Percentiles rank a stretch among this genome's conserved stretches.
Conservation (phyloP, 1,140 invertebrate genomes). For the Caenorhabditis inopinata region DNA sequence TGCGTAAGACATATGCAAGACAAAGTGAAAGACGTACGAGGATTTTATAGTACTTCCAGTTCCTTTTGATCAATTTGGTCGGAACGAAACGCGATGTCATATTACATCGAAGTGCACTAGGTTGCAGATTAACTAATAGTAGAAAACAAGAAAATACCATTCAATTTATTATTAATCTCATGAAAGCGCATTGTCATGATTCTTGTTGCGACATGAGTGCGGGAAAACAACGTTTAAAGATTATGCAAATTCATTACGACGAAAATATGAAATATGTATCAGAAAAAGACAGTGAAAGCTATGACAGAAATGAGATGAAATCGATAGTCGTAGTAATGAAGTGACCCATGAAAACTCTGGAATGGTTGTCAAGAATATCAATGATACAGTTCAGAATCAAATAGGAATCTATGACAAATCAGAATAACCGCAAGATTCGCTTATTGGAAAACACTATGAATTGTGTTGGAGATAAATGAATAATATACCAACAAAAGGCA, state of each 20-base stretch:
- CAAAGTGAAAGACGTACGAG: too few species aligned
- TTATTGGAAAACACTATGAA: not conserved
- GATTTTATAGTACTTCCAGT: too few species aligned
- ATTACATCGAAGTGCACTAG: too few species aligned
- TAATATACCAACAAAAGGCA: not conserved
- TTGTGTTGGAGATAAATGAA: not conserved
- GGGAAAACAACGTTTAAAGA: slow-evolving; percentile 1
- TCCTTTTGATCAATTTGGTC: too few species aligned
- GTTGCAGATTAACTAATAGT: not conserved
- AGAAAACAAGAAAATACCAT: not conserved
- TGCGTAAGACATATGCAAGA: too few species aligned
- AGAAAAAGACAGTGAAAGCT: not conserved
- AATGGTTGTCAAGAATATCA: too few species aligned
- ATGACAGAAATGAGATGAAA: too few species aligned
- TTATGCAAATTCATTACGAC: slow-evolving; percentile 21
- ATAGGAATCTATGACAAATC: not conserved
- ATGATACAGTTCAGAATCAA: not conserved
- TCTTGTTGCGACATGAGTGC: not conserved
- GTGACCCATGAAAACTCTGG: too few species aligned
- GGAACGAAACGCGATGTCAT: too few species aligned
- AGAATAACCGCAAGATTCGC: too few species aligned
- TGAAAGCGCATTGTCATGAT: slow-evolving; percentile 7
- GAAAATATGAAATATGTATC: not conserved
- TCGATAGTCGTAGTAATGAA: too few species aligned
- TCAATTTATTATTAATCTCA: not conserved